Base-by-base conservation (phyloP, 2,797 vertebrate genomes). In the Sebastiscus tertius region DNA sequence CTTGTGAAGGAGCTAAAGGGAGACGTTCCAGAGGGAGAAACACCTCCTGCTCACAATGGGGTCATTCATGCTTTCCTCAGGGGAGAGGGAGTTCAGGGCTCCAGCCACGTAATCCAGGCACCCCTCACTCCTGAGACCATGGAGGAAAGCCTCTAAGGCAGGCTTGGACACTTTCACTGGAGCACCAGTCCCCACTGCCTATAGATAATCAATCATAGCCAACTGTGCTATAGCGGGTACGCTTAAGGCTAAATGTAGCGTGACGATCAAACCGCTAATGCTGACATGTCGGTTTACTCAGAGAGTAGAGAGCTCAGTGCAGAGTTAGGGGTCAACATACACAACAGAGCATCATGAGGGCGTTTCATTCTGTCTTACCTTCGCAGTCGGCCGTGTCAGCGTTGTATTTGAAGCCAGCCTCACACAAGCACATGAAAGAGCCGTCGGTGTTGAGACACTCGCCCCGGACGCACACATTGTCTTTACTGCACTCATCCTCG, bases 371-470 rank as follows among this genome's bases (percentile, higher is more conserved):
- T 2, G 46, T 67, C 82, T 86, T 80, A 96, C 95, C 95, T 89
- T 95, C 94, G 78, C 95, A 96, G 83, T 95, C 93, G 3, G 86
- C 79, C 0, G 87, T 88, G 58, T 94, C 89, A 1, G 66, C 6
- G 22, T 87, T 94, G 84, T 91, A 95, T 75, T 93, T 94, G 78
- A 95, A 96, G 56, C 95, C 95, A 1, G 91, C 77, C 33, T 94
- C 88, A 36, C 95, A 96, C 62, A 94, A 81, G 86, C 95, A 96
- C 67, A 95, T 69, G 88, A 92, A 96, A 11, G 94, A 95, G 70
- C 95, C 95, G 0, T 89, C 92, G 0, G 88, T 92, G 88, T 96
- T 96, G 63, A 95, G 3, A 75, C 95, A 96, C 69, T 89, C 49
- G 14, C 95, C 95, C 2, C 72, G 84, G 27, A 88, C 29, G 62